phyloP scores from a whole-genome alignment of 1,140 invertebrate genomes.

The Drosophila nasuta region DNA sequence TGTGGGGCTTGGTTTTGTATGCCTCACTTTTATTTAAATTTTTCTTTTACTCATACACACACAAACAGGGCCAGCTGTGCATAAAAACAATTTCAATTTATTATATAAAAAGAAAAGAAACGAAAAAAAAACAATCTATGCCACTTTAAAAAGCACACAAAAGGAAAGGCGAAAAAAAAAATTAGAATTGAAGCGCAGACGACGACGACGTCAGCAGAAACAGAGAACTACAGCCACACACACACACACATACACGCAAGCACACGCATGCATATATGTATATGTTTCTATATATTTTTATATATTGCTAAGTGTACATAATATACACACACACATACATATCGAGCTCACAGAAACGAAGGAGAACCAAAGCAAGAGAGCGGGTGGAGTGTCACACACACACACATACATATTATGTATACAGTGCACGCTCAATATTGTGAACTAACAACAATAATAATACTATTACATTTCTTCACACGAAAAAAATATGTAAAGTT shows the following conservation, averaged over 20 bases:
- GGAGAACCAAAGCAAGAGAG: constrained; percentile 1
- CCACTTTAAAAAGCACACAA: constrained; percentile 56
- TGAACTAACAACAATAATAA: too few relatives aligned
- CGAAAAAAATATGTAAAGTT: too few relatives aligned
- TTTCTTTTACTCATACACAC: constrained; percentile 23
- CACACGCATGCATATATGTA: constrained; percentile 11
- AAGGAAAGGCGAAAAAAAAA: constrained; percentile 45
- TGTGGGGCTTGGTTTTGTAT: constrained; percentile 31
- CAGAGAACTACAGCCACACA: constrained; percentile 34
- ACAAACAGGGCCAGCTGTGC: constrained; percentile 39
- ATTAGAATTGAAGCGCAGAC: constrained; percentile 59
- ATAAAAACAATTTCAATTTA: constrained; percentile 54
- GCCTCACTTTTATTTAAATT: constrained; percentile 34
- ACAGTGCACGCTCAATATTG: too few relatives aligned
- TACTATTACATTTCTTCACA: too few relatives aligned
- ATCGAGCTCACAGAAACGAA: constrained; percentile 1
- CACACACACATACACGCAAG: constrained; percentile 32
- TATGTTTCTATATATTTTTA: constrained; percentile 7
- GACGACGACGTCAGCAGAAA: constrained; percentile 38
- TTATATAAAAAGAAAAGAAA: constrained; percentile 45
- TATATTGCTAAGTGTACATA: background rate
- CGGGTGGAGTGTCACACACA: constrained; percentile 7
- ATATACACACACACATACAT: constrained; percentile 15
- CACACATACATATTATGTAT: constrained; percentile 25
- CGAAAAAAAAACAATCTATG: constrained; percentile 50